Percentiles rank a stretch among this genome's conserved stretches.
These are phyloP conservation scores for Luperina nickerlii DNA, from an alignment of 2,888 invertebrate species.

Conservation along the genomic window DNA sequence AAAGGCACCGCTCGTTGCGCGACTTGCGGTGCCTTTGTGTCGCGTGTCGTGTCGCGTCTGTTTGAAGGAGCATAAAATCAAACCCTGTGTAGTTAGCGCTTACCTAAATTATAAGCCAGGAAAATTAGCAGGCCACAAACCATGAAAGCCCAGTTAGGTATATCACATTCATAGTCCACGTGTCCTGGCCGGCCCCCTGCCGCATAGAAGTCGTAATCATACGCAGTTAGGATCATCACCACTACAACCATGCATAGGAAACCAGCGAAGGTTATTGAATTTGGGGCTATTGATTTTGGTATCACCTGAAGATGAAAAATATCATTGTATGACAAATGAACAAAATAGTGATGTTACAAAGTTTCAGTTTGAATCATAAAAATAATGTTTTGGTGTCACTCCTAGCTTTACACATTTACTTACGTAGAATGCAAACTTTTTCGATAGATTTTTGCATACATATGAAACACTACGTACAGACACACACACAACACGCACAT, in stretches of 20 bases:
- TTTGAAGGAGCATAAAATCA: too few relatives aligned
- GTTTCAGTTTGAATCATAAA: background rate
- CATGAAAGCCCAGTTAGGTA: conserved; percentile 96
- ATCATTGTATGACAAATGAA: background rate
- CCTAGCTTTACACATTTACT: background rate
- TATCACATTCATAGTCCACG: conserved; percentile 69
- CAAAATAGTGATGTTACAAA: background rate
- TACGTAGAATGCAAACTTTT: background rate
- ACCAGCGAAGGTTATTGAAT: conserved; percentile 98
- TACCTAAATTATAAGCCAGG: conserved; percentile 98
- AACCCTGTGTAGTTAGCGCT: conserved; percentile 65
- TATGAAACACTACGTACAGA: too few relatives aligned
- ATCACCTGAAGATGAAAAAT: conserved; percentile 92
- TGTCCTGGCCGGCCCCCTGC: conserved; percentile 73
- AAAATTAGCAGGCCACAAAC: conserved; percentile 96
- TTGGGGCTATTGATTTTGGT: conserved; percentile 98
- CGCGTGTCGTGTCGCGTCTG: too few relatives aligned
- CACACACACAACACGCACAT: too few relatives aligned
- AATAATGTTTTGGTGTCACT: background rate
- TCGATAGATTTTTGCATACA: too few relatives aligned
- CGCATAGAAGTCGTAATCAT: conserved; percentile 95
- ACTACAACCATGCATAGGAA: conserved; percentile 96
- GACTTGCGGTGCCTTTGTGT: too few relatives aligned
- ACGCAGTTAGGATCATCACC: conserved; percentile 94
- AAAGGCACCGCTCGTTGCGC: too few relatives aligned